Evolutionary conservation across 2,888 invertebrate species (phyloP).

Genomic region (Steinernema scapterisci): DNA sequence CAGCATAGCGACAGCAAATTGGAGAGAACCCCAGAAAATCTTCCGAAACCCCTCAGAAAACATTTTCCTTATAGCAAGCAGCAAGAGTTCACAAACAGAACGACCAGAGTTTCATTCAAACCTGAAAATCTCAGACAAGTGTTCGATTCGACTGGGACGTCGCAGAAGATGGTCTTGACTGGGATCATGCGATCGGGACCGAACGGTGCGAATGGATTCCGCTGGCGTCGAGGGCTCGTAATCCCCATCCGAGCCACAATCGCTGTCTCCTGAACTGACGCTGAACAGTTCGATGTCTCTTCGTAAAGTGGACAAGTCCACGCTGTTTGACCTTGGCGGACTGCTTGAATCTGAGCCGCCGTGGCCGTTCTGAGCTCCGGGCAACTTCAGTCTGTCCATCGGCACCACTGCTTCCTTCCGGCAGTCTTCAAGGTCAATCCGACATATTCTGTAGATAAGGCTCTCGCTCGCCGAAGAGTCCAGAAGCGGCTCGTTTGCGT

Average conservation of each 20-base stretch:
- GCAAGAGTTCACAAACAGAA: not conserved
- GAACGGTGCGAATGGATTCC: slow-evolving; percentile 61
- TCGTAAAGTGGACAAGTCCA: slow-evolving; percentile 64
- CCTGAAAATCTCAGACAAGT: slow-evolving; percentile 65
- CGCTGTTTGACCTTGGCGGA: slow-evolving; percentile 64
- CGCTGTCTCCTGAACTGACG: slow-evolving; percentile 60
- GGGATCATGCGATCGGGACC: slow-evolving; percentile 63
- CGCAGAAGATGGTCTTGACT: slow-evolving; percentile 55
- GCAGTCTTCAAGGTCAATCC: not conserved
- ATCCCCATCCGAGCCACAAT: slow-evolving; percentile 53
- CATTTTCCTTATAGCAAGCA: not conserved
- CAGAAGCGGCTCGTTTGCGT: not conserved
- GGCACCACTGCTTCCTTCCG: not conserved
- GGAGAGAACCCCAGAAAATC: not conserved
- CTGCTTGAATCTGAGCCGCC: slow-evolving; percentile 33
- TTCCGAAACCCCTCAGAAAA: not conserved
- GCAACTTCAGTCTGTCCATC: not conserved
- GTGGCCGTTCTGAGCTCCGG: slow-evolving; percentile 1
- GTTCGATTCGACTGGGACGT: slow-evolving; percentile 63
- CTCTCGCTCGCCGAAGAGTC: not conserved
- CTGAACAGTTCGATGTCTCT: slow-evolving; percentile 63
- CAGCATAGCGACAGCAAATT: not conserved
- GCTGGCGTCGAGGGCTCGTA: slow-evolving; percentile 63
- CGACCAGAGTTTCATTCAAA: slow-evolving; percentile 33
- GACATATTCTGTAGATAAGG: slow-evolving; percentile 24